A percentile compares a stretch with the other conserved stretches of the same genome.
These are phyloP conservation scores for Pogoniulus pusillus DNA, from an alignment of 2,797 vertebrate species.

Conservation along the genomic window DNA sequence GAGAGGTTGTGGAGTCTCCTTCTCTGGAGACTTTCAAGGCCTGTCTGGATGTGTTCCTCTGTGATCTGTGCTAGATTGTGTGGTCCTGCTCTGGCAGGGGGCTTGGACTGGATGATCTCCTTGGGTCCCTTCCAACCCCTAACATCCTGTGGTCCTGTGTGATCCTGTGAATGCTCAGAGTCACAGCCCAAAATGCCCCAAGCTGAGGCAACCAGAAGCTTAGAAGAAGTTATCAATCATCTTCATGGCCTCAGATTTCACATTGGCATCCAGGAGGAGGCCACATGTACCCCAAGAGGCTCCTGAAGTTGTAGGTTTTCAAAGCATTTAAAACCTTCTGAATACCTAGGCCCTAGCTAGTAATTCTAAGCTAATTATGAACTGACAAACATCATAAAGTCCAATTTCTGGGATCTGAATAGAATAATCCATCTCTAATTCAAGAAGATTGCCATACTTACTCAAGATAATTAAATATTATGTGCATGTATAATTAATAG, in stretches of 20 bases:
- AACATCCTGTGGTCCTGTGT: too few species aligned
- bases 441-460: slow-evolving; percentile 21
- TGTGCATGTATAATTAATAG: slow-evolving; percentile 41
- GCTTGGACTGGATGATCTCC: too few species aligned
- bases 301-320: neutral
- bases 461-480: slow-evolving; percentile 41
- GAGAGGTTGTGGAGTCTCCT: too few species aligned
- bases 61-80: too few species aligned
- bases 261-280: neutral
- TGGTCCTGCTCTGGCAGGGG: too few species aligned
- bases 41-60: too few species aligned
- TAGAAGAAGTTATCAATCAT: neutral
- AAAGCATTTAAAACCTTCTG: neutral
- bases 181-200: neutral
- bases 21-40: too few species aligned
- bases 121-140: too few species aligned
- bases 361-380: neutral
- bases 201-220: neutral
- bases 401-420: slow-evolving; percentile 1
- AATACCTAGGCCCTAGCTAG: neutral
- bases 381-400: slow-evolving; percentile 17
- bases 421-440: slow-evolving; percentile 36
- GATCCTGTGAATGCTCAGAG: neutral
- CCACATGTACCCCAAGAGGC: neutral
- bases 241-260: neutral